Base-by-base conservation (phyloP, 2,113 vertebrate genomes). In the Platycercus adscitus region DNA sequence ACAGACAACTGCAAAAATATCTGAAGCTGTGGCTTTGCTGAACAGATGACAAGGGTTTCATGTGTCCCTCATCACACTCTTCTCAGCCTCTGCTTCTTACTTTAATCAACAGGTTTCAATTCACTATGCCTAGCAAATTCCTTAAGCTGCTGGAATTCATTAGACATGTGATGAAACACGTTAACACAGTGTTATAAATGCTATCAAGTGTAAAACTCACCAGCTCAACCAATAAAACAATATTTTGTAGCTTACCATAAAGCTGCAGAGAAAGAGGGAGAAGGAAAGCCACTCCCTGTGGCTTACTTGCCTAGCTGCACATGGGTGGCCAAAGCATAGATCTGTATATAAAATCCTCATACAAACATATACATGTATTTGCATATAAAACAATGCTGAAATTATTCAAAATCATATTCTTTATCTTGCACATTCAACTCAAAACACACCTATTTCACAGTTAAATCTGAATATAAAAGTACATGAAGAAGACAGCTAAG, bases 11-110 rank as follows among this genome's bases (percentile, higher is more conserved):
- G 69, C 61, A 92, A 85, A 95, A 84, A 47, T 47, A 94, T 84
- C 69, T 93, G 77, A 88, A 81, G 69, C 70, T 65, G 39, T 0
- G 3, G 60, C 55, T 81, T 81, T 55, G 86, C 69, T 60, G 77
- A 95, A 95, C 91, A 95, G 89, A 91, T 95, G 92, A 91, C 65
- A 75, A 1, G 8, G 77, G 92, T 95, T 97, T 96, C 91, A 91
- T 60, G 44, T 92, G 52, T 95, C 81, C 80, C 28, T 24, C 46
- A 25, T 71, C 60, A 81, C 24, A 47, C 20, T 52, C 72, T 52
- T 68, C 75, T 64, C 69, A 72, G 29, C 23, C 44, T 83, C 94
- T 76, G 73, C 52, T 92, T 95, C 91, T 78, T 81, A 79, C 69
- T 84, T 35, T 7, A 8, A 92, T 71, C 60, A 84, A 93, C 60